Percentiles rank a stretch among this genome's conserved stretches.
These are phyloP conservation scores for Priapulus caudatus DNA, from an alignment of 2,888 invertebrate species.

Conservation along the genomic window DNA sequence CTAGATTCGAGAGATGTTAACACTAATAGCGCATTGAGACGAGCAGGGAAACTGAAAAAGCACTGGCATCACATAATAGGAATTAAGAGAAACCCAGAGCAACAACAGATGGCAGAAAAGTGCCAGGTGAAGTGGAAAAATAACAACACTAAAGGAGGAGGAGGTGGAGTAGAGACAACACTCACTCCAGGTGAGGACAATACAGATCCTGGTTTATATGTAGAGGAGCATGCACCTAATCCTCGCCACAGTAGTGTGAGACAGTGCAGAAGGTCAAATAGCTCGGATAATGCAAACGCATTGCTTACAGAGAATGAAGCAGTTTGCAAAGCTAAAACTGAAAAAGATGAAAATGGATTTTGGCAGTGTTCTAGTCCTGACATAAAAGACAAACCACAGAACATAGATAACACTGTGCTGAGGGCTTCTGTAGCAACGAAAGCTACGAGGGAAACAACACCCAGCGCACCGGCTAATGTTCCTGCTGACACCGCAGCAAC, in stretches of 20 bases:
- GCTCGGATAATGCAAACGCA: neutral
- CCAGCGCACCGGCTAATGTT: too few species aligned
- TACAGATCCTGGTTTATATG: neutral
- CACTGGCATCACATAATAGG: conserved; percentile 26
- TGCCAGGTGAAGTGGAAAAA: conserved; percentile 18
- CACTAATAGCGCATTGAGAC: conserved; percentile 50
- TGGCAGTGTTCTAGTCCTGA: too few species aligned
- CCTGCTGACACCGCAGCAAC: too few species aligned
- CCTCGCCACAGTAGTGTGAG: conserved; percentile 3
- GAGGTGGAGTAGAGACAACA: conserved; percentile 41
- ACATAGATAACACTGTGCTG: too few species aligned
- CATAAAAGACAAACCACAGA: too few species aligned
- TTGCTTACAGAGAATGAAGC: neutral
- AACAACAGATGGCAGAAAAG: neutral
- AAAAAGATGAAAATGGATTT: too few species aligned
- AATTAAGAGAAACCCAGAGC: neutral
- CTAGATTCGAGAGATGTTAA: conserved; percentile 61
- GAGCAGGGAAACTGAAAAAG: conserved; percentile 24
- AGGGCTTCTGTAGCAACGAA: neutral
- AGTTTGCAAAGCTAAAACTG: neutral
- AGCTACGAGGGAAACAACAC: too few species aligned
- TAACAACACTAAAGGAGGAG: conserved; percentile 26
- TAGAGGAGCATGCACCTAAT: too few species aligned
- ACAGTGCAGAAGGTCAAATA: neutral
- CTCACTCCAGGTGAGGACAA: conserved; percentile 40